Conservation (phyloP, 1,140 invertebrate species). For the Neuroterus valhalla region DNA sequence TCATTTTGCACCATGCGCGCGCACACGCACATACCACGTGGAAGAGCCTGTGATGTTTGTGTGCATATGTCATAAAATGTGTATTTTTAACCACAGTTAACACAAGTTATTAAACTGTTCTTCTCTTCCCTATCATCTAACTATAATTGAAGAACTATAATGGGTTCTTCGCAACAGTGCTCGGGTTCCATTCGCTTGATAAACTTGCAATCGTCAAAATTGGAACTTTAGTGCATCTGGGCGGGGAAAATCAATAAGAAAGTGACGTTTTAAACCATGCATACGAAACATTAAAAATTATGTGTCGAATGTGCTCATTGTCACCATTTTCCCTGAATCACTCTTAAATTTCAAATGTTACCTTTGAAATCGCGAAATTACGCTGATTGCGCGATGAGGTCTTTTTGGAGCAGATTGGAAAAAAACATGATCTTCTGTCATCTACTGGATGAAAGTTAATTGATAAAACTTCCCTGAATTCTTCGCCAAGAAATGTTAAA, state of each 20-base stretch:
- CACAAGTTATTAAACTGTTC: background rate
- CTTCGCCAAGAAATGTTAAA: constrained; percentile 33
- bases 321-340: background rate
- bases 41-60: no score
- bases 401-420: constrained; percentile 1
- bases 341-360: background rate
- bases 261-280: constrained; percentile 52
- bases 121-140: no score
- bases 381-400: background rate
- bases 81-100: background rate
- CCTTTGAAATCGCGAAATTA: background rate
- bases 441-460: constrained; percentile 8
- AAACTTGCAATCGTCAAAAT: background rate
- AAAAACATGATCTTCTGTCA: background rate
- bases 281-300: constrained; percentile 39
- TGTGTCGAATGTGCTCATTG: constrained; percentile 7
- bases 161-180: no score
- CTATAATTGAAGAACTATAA: no score
- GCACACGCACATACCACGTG: no score
- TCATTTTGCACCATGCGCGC: no score
- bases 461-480: constrained; percentile 16
- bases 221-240: constrained; percentile 34
- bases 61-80: constrained; percentile 12
- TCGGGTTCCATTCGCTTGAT: no score
- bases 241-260: constrained; percentile 67